Evolutionary conservation across 2,888 invertebrate genomes (phyloP), one percentile per base, ranked within the genome.

Genomic region (Rhingia rostrata): DNA sequence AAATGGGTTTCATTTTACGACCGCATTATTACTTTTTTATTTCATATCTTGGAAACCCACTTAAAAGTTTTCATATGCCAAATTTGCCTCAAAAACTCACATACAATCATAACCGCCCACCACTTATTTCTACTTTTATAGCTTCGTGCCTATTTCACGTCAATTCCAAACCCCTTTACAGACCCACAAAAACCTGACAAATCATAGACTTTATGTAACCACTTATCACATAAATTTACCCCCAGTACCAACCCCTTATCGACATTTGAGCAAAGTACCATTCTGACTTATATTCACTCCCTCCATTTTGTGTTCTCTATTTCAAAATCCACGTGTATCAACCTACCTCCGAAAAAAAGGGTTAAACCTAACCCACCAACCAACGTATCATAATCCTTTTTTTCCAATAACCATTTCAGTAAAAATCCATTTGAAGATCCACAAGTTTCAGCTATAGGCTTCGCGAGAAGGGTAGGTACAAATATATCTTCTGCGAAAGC

Each of bases 371-470:
- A 30, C 33, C 39, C 10, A 3, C n/a, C 45, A 43, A 12, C 60
- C 14, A 33, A 51, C 33, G 45, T 51, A 60, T 67, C 74, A 56
- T 69, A 80, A 74, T 69, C 61, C 22, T 2, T 14, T 61, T 74
- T 74, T 56, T 30, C 88, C 87, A 88, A 90, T 90, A 91, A 90
- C 91, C 89, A 90, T 91, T 90, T 90, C 90, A 90, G 90, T 90
- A 89, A 90, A 89, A 89, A 90, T 86, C 89, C 89, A 90, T 89
- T 90, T 89, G 90, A 88, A 86, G 89, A 88, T 88, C 88, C 88
- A 89, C 89, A 89, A n/a, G 3, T 69, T 51, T 32, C 63, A 77
- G 54, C 14, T 9, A 10, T 10, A n/a, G 45, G 14, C 12, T 3
- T 6, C 10, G 5, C n/a, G n/a, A 43, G 30, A 10, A 10, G 4